Percentiles rank a stretch among this genome's conserved stretches.
Conservation (phyloP, 2,113 vertebrate species). For the Carassius carassius region DNA sequence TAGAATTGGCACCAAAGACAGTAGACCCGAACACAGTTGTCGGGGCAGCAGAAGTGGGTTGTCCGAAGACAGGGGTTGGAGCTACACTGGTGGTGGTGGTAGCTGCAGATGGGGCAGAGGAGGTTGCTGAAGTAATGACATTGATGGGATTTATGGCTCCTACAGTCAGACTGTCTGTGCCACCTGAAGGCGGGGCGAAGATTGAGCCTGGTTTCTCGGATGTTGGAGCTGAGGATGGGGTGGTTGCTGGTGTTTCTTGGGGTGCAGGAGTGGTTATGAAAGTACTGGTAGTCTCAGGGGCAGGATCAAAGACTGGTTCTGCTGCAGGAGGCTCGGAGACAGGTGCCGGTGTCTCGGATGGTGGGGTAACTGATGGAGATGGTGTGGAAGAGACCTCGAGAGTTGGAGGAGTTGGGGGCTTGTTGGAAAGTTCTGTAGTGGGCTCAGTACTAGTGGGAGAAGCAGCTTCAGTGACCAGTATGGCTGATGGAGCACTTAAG, state of each 20-base stretch:
- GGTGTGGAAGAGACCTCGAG: conserved; percentile 50
- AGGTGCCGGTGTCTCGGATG: background rate
- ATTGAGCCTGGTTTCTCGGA: conserved; percentile 73
- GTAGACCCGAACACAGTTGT: conserved; percentile 45
- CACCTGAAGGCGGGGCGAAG: conserved; percentile 64
- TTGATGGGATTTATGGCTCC: conserved; percentile 41
- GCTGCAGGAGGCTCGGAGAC: background rate
- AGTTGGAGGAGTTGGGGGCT: conserved; percentile 49
- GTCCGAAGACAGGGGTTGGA: conserved; percentile 42
- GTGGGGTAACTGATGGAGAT: conserved; percentile 3
- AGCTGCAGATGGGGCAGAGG: conserved; percentile 59
- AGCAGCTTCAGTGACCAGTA: conserved; percentile 51
- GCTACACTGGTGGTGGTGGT: conserved; percentile 61
- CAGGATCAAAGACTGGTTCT: background rate
- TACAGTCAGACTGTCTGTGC: conserved; percentile 59
- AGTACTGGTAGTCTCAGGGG: conserved; percentile 38
- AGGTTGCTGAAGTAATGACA: conserved; percentile 59
- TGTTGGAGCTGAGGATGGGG: conserved; percentile 45
- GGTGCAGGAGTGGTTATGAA: background rate
- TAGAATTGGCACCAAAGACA: conserved; percentile 57
- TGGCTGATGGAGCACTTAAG: conserved; percentile 38
- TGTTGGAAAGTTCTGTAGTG: background rate
- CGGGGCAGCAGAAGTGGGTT: conserved; percentile 1
- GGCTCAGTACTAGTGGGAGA: conserved; percentile 10
- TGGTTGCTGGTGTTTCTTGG: background rate